These are phyloP conservation scores for Gymnocheta viridis DNA, from an alignment of 2,888 invertebrate genomes.

Conservation along the genomic window DNA sequence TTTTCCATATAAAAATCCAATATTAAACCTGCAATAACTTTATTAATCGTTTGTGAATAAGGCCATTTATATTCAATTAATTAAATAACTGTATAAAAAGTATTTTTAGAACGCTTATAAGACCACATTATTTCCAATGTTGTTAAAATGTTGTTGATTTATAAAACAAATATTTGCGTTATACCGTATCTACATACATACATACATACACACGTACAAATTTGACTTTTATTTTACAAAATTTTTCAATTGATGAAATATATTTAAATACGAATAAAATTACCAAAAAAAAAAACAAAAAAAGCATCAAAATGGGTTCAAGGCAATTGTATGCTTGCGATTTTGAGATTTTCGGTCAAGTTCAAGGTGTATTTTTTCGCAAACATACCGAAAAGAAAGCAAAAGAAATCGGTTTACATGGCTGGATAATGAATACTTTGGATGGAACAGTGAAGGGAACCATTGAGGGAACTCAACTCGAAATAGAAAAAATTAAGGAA, in stretches of 20 bases:
- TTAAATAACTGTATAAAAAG: background rate
- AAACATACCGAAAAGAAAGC: slow-evolving; percentile 85
- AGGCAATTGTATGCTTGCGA: slow-evolving; percentile 74
- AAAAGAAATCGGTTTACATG: slow-evolving; percentile 83
- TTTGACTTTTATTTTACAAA: background rate
- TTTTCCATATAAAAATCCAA: too few species aligned
- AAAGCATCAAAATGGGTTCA: slow-evolving; percentile 41
- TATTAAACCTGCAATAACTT: too few species aligned
- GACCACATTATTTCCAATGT: slow-evolving; percentile 1
- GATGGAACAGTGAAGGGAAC: slow-evolving; percentile 85
- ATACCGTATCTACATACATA: background rate
- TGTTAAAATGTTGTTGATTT: slow-evolving; percentile 1
- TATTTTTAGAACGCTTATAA: slow-evolving; percentile 9
- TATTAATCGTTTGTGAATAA: too few species aligned
- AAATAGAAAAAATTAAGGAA: slow-evolving; percentile 83
- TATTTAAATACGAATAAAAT: background rate
- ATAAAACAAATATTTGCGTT: slow-evolving; percentile 14
- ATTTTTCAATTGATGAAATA: background rate
- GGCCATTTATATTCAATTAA: too few species aligned
- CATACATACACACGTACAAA: background rate
- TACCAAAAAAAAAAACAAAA: background rate
- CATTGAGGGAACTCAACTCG: slow-evolving; percentile 83
- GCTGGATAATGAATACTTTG: slow-evolving; percentile 87
- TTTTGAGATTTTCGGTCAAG: slow-evolving; percentile 75
- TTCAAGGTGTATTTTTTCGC: slow-evolving; percentile 75